phyloP scores from a whole-genome alignment of 2,797 vertebrate species.

The Synanceia verrucosa region DNA sequence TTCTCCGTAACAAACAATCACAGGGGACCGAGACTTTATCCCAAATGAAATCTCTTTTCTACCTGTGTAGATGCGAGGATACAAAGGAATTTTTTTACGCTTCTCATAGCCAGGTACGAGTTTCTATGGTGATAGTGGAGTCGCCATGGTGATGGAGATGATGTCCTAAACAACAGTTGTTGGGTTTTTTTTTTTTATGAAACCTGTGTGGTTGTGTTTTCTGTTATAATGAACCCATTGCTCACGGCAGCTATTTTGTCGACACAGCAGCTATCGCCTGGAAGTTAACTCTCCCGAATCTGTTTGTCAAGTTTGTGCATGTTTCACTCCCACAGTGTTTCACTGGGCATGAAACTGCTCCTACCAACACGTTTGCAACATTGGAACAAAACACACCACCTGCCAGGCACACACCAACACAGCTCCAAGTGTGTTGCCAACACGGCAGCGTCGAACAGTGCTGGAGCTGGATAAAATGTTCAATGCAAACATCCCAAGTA shows the following conservation, averaged over 20 bases:
- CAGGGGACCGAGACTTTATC: constrained; percentile 37
- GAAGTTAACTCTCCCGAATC: background rate
- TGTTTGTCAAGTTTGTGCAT: background rate
- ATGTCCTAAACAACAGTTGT: constrained; percentile 28
- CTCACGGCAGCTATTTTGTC: constrained; percentile 25
- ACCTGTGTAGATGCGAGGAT: constrained; percentile 56
- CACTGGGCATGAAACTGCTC: constrained; percentile 19
- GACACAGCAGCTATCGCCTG: background rate
- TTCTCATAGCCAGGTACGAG: constrained; percentile 29
- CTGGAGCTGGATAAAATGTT: background rate
- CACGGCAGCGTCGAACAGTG: constrained; percentile 8
- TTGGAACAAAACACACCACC: background rate
- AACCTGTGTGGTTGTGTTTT: constrained; percentile 28
- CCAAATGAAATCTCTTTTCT: constrained; percentile 65
- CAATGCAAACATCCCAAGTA: background rate
- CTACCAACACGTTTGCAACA: constrained; percentile 26
- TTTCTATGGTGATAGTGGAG: constrained; percentile 46
- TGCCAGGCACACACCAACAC: constrained; percentile 38
- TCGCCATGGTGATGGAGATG: constrained; percentile 53
- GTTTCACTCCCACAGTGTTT: constrained; percentile 19
- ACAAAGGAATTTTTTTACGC: constrained; percentile 47
- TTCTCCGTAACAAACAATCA: constrained; percentile 50
- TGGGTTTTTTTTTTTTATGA: constrained; percentile 13
- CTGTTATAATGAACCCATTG: constrained; percentile 26
- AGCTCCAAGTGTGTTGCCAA: constrained; percentile 2